A percentile compares a stretch with the other conserved stretches of the same genome.
Evolutionary conservation across 1,140 invertebrate genomes (phyloP).

Genomic region (Dendroctonus ponderosae): DNA sequence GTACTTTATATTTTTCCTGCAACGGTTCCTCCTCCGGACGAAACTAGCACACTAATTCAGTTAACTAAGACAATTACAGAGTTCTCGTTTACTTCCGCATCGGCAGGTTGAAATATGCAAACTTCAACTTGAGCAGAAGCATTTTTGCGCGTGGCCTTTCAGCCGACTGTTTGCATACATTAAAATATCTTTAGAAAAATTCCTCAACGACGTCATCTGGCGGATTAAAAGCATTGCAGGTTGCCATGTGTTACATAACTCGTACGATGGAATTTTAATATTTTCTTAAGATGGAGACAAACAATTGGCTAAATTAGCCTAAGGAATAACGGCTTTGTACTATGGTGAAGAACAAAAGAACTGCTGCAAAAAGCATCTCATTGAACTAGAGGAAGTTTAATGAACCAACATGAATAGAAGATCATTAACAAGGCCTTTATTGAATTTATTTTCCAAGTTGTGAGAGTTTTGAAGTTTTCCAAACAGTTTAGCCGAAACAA

Average conservation of each 20-base stretch:
- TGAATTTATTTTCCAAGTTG: too few species aligned
- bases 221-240: constrained; percentile 19
- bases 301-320: constrained; percentile 14
- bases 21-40: too few species aligned
- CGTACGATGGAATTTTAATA: constrained; percentile 8
- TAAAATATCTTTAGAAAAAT: constrained; percentile 20
- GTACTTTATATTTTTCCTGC: too few species aligned
- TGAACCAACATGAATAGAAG: constrained; percentile 2
- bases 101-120: not conserved
- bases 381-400: constrained; percentile 10
- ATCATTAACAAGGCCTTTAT: too few species aligned
- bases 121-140: constrained; percentile 9
- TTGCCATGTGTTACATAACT: constrained; percentile 30
- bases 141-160: constrained; percentile 13
- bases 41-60: constrained; percentile 1
- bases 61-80: constrained; percentile 14
- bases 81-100: constrained; percentile 1
- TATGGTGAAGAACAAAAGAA: not conserved
- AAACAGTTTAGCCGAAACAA: too few species aligned
- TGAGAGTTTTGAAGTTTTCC: too few species aligned
- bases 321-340: constrained; percentile 3
- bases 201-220: constrained; percentile 23
- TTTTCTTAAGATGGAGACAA: constrained; percentile 12
- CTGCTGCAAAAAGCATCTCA: constrained; percentile 2
- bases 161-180: constrained; percentile 28